Evolutionary conservation across 2,888 invertebrate genomes (phyloP), one percentile per base, ranked within the genome.

Genomic region (Thera britannica): DNA sequence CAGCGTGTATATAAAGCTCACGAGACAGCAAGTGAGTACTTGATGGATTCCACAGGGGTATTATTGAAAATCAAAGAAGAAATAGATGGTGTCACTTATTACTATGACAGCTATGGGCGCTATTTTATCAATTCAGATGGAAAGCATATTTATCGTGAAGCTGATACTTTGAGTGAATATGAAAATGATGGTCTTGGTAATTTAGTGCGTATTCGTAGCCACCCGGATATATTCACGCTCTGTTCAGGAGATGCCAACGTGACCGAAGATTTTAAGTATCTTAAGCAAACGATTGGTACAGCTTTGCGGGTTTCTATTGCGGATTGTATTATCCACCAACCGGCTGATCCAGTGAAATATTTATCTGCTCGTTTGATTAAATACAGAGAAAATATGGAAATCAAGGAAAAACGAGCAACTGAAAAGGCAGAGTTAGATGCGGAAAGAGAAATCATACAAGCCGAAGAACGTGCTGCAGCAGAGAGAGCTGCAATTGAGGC

Each of bases 181-280:
- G 92, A 94, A 83, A 88, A 88, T 71, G 94, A 94, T 81, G 93
- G 89, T 0, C 83, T 93, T 67, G 94, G 94, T 55, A 94, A 93
- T 74, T 79, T 94, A n/a, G 92, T 94, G 2, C 88, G 92, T 60
- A 87, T 90, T 73, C 87, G 88, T 51, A 92, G 88, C 69, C 85
- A 87, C 51, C 70, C 82, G 60, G 90, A 90, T 73, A 75, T 89
- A 65, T 89, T 91, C 74, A 82, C 89, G 52, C 79, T 82, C 11
- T 93, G 93, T 71, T 88, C 91, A 6, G 87, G 81, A 51, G 90
- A 92, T 71, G 85, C 82, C n/a, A 79, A 88, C 70, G 88, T 92
- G 0, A 88, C 90, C 36, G 91, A 92, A 72, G 93, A 94, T 71
- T 92, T 88, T 74, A 88, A 83, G 70, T 94, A 93, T 80, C 82